Percentiles rank a stretch among this genome's conserved stretches.
phyloP scores from a whole-genome alignment of 2,888 invertebrate species.

The Pseudeuparius sepicola region DNA sequence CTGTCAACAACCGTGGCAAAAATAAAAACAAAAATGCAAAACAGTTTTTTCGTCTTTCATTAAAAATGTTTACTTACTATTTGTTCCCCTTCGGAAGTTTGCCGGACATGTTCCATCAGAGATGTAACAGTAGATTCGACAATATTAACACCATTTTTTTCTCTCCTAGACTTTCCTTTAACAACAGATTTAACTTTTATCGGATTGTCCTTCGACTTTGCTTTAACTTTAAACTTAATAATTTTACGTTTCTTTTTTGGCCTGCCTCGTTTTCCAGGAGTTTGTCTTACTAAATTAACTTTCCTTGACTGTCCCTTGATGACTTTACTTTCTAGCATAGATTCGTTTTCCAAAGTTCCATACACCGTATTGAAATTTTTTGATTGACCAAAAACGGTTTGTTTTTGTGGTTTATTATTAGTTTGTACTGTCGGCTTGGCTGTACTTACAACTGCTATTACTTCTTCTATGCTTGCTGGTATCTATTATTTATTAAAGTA shows the following conservation, averaged over 20 bases:
- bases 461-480: slow-evolving; percentile 46
- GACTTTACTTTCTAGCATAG: no score
- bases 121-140: slow-evolving; percentile 35
- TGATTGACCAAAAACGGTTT: no score
- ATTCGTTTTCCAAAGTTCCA: no score
- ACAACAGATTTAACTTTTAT: slow-evolving; percentile 20
- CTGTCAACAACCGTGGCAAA: neutral
- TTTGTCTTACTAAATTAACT: no score
- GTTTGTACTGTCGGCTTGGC: slow-evolving; percentile 43
- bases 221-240: slow-evolving; percentile 30
- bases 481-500: slow-evolving; percentile 34
- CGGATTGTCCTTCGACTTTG: no score
- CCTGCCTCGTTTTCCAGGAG: slow-evolving; percentile 9
- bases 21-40: no score
- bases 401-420: no score
- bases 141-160: slow-evolving; percentile 22
- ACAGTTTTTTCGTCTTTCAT: no score
- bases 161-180: slow-evolving; percentile 14
- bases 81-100: slow-evolving; percentile 48
- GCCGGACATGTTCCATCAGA: slow-evolving; percentile 45
- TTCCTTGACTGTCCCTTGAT: no score
- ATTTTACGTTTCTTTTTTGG: slow-evolving; percentile 13
- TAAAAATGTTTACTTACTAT: slow-evolving; percentile 27
- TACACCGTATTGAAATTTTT: no score
- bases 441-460: slow-evolving; percentile 45